These are phyloP conservation scores for Grantiella picta DNA, from an alignment of 2,113 vertebrate genomes.

Conservation along the genomic window DNA sequence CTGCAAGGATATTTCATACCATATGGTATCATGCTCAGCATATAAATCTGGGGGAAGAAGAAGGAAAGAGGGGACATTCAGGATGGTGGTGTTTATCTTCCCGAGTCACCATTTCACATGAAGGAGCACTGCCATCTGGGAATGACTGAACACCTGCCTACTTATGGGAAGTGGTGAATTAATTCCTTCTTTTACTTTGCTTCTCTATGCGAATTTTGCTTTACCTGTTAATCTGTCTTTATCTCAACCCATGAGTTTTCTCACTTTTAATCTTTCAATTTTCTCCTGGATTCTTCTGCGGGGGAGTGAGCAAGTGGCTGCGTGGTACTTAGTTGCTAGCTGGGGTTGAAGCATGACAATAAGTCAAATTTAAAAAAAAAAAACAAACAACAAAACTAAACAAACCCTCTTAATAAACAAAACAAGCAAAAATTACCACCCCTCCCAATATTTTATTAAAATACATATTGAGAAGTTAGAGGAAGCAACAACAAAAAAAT, in stretches of 20 bases:
- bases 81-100: not conserved
- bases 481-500: not conserved
- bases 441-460: not conserved
- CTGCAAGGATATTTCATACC: not conserved
- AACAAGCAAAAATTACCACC: not conserved
- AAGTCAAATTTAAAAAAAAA: not conserved
- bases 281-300: not conserved
- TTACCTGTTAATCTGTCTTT: not conserved
- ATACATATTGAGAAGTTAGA: not conserved
- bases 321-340: not conserved
- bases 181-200: not conserved
- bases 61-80: not conserved
- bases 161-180: not conserved
- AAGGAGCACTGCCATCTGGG: not conserved
- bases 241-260: not conserved
- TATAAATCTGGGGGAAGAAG: not conserved
- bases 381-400: not conserved
- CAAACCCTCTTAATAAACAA: not conserved
- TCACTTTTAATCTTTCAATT: not conserved
- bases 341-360: not conserved
- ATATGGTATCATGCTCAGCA: not conserved
- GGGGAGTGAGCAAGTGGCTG: not conserved
- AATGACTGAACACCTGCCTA: not conserved
- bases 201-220: not conserved
- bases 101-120: accelerated